Conservation (phyloP, 2,888 invertebrate genomes). For the Rhagophthalmus giganteus region DNA sequence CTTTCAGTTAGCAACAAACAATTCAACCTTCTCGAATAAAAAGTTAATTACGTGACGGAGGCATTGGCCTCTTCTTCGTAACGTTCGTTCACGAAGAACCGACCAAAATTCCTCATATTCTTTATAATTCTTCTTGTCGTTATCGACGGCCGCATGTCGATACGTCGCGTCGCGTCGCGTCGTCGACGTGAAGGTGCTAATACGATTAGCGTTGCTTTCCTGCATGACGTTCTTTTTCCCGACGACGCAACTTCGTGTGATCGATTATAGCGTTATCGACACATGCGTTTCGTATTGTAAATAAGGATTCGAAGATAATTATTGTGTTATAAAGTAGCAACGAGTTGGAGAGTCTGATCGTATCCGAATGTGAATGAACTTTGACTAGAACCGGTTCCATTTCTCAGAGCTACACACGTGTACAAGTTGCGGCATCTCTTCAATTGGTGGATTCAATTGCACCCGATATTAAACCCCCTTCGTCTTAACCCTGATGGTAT, state of each 20-base stretch:
- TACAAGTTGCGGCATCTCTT: slow-evolving; percentile 33
- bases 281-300: slow-evolving; percentile 37
- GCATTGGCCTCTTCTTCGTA: slow-evolving; percentile 35
- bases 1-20: slow-evolving; percentile 19
- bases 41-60: slow-evolving; percentile 35
- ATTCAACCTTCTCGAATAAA: slow-evolving; percentile 26
- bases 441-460: slow-evolving; percentile 36
- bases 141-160: neutral
- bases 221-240: neutral
- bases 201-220: neutral
- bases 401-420: slow-evolving; percentile 45
- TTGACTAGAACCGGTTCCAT: slow-evolving; percentile 49
- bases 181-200: too few species aligned
- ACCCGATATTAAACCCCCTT: slow-evolving; percentile 24
- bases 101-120: slow-evolving; percentile 11
- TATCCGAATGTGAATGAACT: slow-evolving; percentile 51
- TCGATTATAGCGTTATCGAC: slow-evolving; percentile 4
- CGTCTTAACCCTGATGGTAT: neutral
- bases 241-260: neutral
- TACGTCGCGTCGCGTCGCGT: too few species aligned
- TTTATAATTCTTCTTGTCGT: slow-evolving; percentile 1
- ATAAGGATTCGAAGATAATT: slow-evolving; percentile 47
- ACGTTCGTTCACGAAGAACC: slow-evolving; percentile 21
- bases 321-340: slow-evolving; percentile 44
- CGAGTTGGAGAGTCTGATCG: slow-evolving; percentile 40